Base-by-base conservation (phyloP, 1,140 invertebrate genomes). In the Oedothorax gibbosus region DNA sequence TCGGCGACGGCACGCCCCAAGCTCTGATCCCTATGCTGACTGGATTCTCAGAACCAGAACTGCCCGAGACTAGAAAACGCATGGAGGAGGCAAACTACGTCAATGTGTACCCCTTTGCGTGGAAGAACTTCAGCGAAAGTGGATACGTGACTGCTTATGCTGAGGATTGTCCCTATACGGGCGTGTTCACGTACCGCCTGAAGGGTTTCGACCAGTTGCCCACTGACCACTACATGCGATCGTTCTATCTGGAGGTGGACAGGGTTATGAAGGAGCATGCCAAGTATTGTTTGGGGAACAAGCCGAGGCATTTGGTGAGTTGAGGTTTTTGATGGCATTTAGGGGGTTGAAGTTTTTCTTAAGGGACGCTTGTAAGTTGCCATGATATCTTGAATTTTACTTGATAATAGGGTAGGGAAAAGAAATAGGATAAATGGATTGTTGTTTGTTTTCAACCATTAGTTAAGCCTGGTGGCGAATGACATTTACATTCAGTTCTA, bases 1-100 rank as follows among this genome's bases (percentile, higher is more conserved):
- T 98, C 3, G 97, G 97, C 0, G 97, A 99, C 90, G 97, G 97
- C 0, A 98, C 97, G 0, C 96, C 97, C 0, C 96, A 98, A 87
- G 96, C 97, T 0, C 90, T 98, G 20, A 95, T 98, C 60, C 97
- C 97, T 0, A 94, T 99, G 66, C 90, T 99, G 0, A 98, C 97
- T 0, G 93, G 92, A 7, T 94, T 94, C 89, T 97, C 94, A 0
- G 97, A 99, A 90, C 88, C 95, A 7, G 97, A 98, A 90, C 89
- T 97, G 49, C 96, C 96, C 0, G 95, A 97, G 87, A 94, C 95
- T 0, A 92, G 97, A 68, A 95, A 95, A 89, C 92, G 95, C 2
- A 93, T 93, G 88, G 92, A 91, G 8, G 92, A 93, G 56, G 93
- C 94, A 0, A 92, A 92, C 65, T 93, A 90, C 87, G 95, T 98